Conservation (phyloP, 2,888 invertebrate genomes). For the Fragum whitleyi region DNA sequence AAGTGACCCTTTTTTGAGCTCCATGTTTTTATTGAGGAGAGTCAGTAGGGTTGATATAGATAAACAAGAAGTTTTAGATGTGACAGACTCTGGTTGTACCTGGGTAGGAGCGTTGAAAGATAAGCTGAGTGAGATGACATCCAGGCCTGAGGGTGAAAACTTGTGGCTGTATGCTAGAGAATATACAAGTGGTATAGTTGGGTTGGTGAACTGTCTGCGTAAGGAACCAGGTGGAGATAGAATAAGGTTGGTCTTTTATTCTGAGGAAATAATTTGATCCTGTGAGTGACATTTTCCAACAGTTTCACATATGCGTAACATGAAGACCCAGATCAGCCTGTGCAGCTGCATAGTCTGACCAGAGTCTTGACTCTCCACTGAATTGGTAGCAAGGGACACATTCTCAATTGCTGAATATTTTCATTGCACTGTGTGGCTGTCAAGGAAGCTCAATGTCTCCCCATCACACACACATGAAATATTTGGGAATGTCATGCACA, state of each 20-base stretch:
- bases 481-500: too few relatives aligned
- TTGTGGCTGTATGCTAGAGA: constrained; percentile 89
- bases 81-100: constrained; percentile 69
- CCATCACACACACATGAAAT: too few relatives aligned
- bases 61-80: constrained; percentile 61
- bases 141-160: constrained; percentile 86
- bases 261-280: too few relatives aligned
- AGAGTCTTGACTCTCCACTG: too few relatives aligned
- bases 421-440: too few relatives aligned
- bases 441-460: too few relatives aligned
- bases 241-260: constrained; percentile 87
- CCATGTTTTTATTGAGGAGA: constrained; percentile 88
- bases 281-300: too few relatives aligned
- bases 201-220: constrained; percentile 95
- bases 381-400: too few relatives aligned
- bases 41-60: neutral
- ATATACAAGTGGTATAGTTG: constrained; percentile 92
- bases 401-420: too few relatives aligned
- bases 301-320: too few relatives aligned
- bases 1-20: constrained; percentile 87
- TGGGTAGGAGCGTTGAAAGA: constrained; percentile 94
- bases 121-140: constrained; percentile 89
- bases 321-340: too few relatives aligned
- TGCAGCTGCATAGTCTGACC: too few relatives aligned
- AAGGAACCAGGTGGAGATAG: constrained; percentile 93